phyloP scores from a whole-genome alignment of 35 echinoderm and acorn worm genomes.

The Diadema setosum region DNA sequence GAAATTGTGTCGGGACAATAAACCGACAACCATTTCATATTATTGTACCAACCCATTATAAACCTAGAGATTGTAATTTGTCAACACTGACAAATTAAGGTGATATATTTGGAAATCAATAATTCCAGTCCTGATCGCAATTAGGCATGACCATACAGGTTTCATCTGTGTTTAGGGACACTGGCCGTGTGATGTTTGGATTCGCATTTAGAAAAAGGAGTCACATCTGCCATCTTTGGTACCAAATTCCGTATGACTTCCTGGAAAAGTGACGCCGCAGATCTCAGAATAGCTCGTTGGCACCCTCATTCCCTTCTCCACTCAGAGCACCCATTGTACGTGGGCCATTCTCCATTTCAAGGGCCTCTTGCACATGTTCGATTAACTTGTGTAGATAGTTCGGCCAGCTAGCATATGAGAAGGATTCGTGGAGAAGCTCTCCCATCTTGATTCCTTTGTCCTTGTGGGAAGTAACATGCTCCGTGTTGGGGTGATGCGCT shows the following conservation, averaged over 20 bases:
- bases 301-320: constrained; percentile 47
- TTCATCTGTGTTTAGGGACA: no score
- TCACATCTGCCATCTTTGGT: no score
- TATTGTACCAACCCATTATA: no score
- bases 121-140: no score
- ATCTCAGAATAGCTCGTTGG: constrained; percentile 35
- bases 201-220: no score
- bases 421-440: not conserved
- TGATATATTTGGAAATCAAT: no score
- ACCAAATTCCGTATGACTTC: not conserved
- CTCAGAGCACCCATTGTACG: constrained; percentile 22
- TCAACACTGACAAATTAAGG: no score
- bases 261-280: not conserved
- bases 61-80: no score
- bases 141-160: no score
- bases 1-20: no score
- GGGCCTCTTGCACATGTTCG: constrained; percentile 39
- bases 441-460: constrained; percentile 11
- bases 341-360: constrained; percentile 33
- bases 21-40: no score
- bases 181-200: no score
- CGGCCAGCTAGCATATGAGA: constrained; percentile 1
- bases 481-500: not conserved
- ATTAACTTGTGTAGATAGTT: constrained; percentile 43
- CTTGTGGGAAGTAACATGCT: not conserved